Percentiles rank a stretch among this genome's conserved stretches.
These are phyloP conservation scores for Mormyrus proboscirostris DNA, from an alignment of 2,797 vertebrate species.

Conservation along the genomic window DNA sequence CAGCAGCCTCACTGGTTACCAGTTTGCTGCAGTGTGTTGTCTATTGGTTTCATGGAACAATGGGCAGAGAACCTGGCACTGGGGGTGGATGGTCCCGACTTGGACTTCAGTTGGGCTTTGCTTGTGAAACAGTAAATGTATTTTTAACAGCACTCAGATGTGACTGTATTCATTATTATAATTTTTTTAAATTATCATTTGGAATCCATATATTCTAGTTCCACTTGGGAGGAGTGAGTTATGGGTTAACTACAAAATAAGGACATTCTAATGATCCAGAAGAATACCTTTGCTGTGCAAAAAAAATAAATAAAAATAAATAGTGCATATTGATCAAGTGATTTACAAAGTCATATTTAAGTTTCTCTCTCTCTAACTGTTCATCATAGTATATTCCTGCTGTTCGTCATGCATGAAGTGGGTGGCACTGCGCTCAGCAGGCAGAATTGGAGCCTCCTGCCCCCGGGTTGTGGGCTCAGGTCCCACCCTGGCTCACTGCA, in stretches of 20 bases:
- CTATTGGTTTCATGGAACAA: background rate
- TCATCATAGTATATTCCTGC: background rate
- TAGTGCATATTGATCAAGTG: background rate
- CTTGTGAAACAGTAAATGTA: background rate
- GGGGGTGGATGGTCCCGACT: background rate
- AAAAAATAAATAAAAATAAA: background rate
- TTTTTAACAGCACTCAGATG: background rate
- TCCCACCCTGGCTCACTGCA: background rate
- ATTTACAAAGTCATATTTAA: background rate
- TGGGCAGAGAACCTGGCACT: background rate
- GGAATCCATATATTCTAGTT: background rate
- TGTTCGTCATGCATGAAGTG: background rate
- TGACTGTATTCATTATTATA: background rate
- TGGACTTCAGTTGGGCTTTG: background rate
- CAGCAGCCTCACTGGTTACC: background rate
- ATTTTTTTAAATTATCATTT: background rate
- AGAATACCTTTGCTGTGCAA: background rate
- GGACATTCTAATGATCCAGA: background rate
- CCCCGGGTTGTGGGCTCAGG: background rate
- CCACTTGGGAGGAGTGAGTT: background rate
- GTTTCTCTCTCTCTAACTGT: background rate
- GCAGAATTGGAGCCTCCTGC: background rate
- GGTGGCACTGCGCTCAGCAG: background rate
- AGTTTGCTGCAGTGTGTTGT: background rate
- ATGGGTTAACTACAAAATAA: background rate